Conservation (phyloP, 2,888 invertebrate genomes). For the Ennomos fuscantarius region DNA sequence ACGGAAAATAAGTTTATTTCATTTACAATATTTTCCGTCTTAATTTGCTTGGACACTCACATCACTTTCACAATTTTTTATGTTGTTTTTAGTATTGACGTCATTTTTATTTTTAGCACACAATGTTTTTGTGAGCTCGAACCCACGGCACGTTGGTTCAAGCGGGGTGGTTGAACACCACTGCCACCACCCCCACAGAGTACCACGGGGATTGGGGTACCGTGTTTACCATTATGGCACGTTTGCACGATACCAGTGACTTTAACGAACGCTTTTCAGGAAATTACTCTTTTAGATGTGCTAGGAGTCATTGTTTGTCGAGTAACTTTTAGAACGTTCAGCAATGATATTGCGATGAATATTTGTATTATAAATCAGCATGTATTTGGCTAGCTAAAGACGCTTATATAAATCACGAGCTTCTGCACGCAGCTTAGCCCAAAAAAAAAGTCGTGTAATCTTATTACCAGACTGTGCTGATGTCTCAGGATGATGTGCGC, state of each 20-base stretch:
- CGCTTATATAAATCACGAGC: too few species aligned
- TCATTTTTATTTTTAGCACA: constrained; percentile 11
- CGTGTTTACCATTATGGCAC: constrained; percentile 41
- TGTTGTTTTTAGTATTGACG: constrained; percentile 3
- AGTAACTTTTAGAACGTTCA: too few species aligned
- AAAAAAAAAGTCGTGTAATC: too few species aligned
- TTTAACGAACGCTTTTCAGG: constrained; percentile 10
- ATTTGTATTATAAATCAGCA: too few species aligned
- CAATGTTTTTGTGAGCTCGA: not conserved
- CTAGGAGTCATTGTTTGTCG: constrained; percentile 5
- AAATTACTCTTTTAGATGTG: constrained; percentile 11
- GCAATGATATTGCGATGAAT: too few species aligned
- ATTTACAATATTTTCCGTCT: too few species aligned
- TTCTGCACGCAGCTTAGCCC: too few species aligned
- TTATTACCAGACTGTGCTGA: too few species aligned
- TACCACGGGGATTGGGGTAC: constrained; percentile 36
- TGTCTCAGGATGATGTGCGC: too few species aligned
- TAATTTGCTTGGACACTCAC: too few species aligned
- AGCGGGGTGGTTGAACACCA: constrained; percentile 70
- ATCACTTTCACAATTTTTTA: not conserved
- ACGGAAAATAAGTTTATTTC: too few species aligned
- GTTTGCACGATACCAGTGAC: constrained; percentile 41
- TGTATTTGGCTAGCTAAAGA: too few species aligned
- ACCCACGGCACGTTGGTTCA: constrained; percentile 63
- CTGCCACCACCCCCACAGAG: constrained; percentile 59